phyloP scores from a whole-genome alignment of 2,797 vertebrate species.

The Rhincodon typus region DNA sequence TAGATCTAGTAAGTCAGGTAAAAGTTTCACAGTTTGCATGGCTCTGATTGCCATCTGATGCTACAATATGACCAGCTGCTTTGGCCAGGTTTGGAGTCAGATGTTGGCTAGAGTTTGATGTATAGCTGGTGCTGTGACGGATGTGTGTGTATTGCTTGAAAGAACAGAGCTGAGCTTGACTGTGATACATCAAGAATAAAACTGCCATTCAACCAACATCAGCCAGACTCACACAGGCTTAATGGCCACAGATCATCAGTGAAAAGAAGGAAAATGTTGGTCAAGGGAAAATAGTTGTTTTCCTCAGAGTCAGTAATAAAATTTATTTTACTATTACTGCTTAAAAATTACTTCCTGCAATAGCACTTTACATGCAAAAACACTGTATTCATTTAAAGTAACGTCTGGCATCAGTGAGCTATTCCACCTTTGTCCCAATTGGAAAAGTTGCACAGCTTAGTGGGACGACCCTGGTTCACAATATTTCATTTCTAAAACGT shows the following conservation, averaged over 20 bases:
- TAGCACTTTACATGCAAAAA: neutral
- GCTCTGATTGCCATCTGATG: neutral
- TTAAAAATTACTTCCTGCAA: neutral
- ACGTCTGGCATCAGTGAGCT: neutral
- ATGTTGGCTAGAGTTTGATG: neutral
- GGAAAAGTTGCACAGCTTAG: neutral
- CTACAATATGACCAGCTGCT: neutral
- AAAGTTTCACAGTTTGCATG: neutral
- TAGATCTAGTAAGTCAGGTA: neutral
- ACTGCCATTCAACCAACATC: neutral
- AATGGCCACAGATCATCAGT: neutral
- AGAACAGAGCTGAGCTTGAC: neutral
- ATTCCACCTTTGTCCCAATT: neutral
- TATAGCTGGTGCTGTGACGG: neutral
- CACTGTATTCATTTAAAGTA: neutral
- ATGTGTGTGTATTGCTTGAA: neutral
- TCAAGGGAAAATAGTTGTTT: neutral
- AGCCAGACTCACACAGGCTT: neutral
- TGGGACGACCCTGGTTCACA: neutral
- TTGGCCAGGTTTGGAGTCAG: neutral
- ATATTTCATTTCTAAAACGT: neutral
- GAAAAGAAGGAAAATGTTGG: neutral
- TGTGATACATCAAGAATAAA: neutral
- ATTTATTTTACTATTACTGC: neutral
- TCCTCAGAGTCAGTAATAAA: neutral